These are phyloP conservation scores for Orthonevra nobilis DNA, from an alignment of 2,888 invertebrate genomes.

Conservation along the genomic window DNA sequence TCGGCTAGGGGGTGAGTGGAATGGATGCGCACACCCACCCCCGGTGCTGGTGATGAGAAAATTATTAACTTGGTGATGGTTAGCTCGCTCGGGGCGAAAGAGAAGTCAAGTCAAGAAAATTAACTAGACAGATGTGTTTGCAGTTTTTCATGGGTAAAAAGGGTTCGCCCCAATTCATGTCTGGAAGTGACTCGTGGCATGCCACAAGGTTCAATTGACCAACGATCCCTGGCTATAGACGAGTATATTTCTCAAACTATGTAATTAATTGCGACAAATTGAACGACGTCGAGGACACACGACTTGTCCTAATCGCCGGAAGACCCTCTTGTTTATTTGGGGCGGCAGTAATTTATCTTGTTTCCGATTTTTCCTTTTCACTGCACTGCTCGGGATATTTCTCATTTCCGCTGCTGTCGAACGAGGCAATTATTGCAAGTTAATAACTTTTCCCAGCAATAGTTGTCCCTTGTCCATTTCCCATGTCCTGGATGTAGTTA, in stretches of 20 bases:
- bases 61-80: constrained; percentile 52
- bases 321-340: constrained; percentile 48
- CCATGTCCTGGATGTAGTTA: constrained; percentile 1
- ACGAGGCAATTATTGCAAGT: constrained; percentile 58
- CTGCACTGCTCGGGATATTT: constrained; percentile 5
- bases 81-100: neutral
- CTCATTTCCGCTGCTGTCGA: constrained; percentile 57
- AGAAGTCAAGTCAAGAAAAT: constrained; percentile 10
- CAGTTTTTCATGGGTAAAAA: constrained; percentile 26
- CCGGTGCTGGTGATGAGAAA: constrained; percentile 55
- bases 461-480: constrained; percentile 6
- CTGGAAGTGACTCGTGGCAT: neutral
- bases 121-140: constrained; percentile 48
- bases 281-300: constrained; percentile 79
- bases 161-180: constrained; percentile 45
- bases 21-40: constrained; percentile 30
- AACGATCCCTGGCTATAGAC: constrained; percentile 38
- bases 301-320: constrained; percentile 70
- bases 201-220: constrained; percentile 62
- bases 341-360: constrained; percentile 64
- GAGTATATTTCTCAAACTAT: constrained; percentile 71
- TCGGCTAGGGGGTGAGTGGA: constrained; percentile 21
- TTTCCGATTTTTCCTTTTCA: constrained; percentile 40
- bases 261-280: constrained; percentile 80
- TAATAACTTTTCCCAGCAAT: constrained; percentile 65